phyloP scores from a whole-genome alignment of 1,140 invertebrate genomes.

The Sarcophaga bullata region DNA sequence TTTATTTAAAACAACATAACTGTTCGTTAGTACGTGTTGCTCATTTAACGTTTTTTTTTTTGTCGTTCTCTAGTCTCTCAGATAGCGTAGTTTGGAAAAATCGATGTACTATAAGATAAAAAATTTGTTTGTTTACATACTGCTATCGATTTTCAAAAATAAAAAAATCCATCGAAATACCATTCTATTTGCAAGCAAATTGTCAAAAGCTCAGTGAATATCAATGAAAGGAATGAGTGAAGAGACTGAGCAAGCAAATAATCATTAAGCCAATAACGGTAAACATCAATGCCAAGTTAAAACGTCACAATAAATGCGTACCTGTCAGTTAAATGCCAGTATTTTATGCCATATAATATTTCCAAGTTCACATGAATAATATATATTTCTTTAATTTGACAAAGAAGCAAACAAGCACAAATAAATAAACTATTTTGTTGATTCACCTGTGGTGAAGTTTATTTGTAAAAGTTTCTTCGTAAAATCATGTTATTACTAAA shows the following conservation, averaged over 20 bases:
- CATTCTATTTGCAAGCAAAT: not conserved
- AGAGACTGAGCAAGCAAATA: not conserved
- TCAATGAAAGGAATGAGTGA: not conserved
- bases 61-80: not conserved
- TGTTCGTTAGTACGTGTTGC: no score
- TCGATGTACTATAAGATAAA: conserved; percentile 16
- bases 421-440: no score
- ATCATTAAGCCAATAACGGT: not conserved
- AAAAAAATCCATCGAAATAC: not conserved
- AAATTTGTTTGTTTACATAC: conserved; percentile 6
- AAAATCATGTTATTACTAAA: no score
- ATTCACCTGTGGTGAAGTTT: no score
- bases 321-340: not conserved
- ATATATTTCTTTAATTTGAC: no score
- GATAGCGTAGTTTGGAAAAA: conserved; percentile 4
- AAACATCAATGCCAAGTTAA: conserved; percentile 8
- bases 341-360: not conserved
- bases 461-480: no score
- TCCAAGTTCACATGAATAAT: conserved; percentile 16
- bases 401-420: no score
- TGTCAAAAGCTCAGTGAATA: not conserved
- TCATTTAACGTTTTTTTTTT: not conserved
- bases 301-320: not conserved
- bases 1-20: no score
- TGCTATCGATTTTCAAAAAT: conserved; percentile 29